Base-by-base conservation (phyloP, 2,797 vertebrate species). In the Eutrigla gurnardus region DNA sequence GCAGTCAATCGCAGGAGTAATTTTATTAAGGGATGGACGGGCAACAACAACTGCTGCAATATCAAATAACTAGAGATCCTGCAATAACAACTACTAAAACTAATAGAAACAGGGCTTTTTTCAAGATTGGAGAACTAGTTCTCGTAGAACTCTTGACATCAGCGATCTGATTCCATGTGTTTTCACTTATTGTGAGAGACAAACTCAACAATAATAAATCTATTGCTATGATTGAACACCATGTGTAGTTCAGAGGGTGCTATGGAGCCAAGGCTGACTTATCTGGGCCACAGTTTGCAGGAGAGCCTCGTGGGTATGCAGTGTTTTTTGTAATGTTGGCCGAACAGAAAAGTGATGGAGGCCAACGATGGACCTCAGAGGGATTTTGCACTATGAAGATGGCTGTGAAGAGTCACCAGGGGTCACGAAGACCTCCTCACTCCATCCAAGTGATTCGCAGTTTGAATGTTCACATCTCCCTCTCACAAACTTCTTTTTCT, bases 381-480 rank as follows among this genome's bases (percentile, higher is more conserved):
- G 81, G 73, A 59, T 74, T 78, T 61, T 71, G 45, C 57, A 60
- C 82, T 57, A 82, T 62, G 54, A 58, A 73, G 12, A 78, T 69
- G 86, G 78, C 78, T 76, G 70, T 86, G 77, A 88, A 73, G 67
- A 81, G 72, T 86, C 84, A 84, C 53, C 33, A 15, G 32, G 57
- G 70, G 80, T 81, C 73, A 59, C 0, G 2, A 66, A 71, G 64
- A 77, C 67, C 73, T 49, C 33, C 58, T 62, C 37, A n/a, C 46
- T 73, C 46, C 61, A 46, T 80, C 65, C 47, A 13, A 43, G 42
- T 79, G 83, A 81, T 84, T 93, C 77, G 88, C 42, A 70, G 70
- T 79, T 77, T 53, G 52, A 61, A 77, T 67, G 80, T 85, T 79
- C 68, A 83, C 81, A 82, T 77, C 77, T 83, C 78, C 80, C 80